A percentile compares a stretch with the other conserved stretches of the same genome.
These are phyloP conservation scores for Ceratosolen solmsi DNA, from an alignment of 1,140 invertebrate species.

Conservation along the genomic window DNA sequence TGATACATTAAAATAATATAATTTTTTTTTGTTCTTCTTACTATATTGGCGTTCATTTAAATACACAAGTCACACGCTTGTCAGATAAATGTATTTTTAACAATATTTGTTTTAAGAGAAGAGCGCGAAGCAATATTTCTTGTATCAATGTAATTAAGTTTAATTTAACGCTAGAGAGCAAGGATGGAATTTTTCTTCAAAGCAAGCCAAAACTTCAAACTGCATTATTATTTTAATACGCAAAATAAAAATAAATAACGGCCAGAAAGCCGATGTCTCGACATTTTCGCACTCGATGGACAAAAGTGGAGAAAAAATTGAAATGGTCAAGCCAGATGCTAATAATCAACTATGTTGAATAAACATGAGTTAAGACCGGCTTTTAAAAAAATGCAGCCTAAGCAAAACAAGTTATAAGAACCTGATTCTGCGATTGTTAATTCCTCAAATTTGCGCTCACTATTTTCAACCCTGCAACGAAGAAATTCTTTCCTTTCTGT, in stretches of 20 bases:
- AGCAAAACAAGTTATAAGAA: constrained; percentile 3
- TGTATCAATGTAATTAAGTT: too few species aligned
- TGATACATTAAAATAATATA: too few species aligned
- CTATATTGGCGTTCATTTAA: too few species aligned
- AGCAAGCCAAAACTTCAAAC: not conserved
- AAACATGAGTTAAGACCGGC: constrained; percentile 15
- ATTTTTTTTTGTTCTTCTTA: too few species aligned
- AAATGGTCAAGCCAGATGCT: constrained; percentile 16
- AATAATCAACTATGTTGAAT: constrained; percentile 16
- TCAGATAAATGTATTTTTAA: too few species aligned
- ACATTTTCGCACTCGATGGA: not conserved
- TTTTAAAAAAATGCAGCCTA: constrained; percentile 10
- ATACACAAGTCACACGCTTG: too few species aligned
- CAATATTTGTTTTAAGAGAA: too few species aligned
- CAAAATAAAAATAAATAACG: not conserved
- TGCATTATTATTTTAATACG: not conserved
- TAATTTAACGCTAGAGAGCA: too few species aligned
- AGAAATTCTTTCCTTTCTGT: constrained; percentile 4
- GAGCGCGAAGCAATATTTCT: too few species aligned
- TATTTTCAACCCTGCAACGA: constrained; percentile 9
- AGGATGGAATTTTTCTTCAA: too few species aligned
- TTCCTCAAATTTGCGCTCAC: constrained; percentile 21
- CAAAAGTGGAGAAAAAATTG: not conserved
- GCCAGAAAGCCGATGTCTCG: not conserved
- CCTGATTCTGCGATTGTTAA: not conserved